A percentile compares a stretch with the other conserved stretches of the same genome.
phyloP scores from a whole-genome alignment of 2,797 vertebrate species.

The Leptoclinus maculatus region DNA sequence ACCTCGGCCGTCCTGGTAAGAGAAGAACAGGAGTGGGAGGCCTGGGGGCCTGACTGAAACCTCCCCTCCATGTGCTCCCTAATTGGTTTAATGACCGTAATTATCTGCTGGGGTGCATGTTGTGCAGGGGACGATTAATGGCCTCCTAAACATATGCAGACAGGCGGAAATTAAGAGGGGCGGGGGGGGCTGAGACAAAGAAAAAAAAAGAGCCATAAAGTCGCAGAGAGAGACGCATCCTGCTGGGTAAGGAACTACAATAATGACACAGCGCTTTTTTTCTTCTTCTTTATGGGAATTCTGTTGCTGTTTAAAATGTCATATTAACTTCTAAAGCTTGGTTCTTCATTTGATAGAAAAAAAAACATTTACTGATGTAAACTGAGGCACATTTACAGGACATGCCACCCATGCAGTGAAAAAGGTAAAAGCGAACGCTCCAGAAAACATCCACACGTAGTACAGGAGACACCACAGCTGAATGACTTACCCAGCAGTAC shows the following conservation, averaged over 20 bases:
- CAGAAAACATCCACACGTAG: conserved; percentile 21
- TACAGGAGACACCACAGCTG: neutral
- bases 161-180: conserved; percentile 76
- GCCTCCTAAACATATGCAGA: conserved; percentile 84
- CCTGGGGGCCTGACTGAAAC: conserved; percentile 78
- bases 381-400: conserved; percentile 12
- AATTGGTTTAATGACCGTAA: conserved; percentile 89
- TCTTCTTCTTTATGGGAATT: conserved; percentile 20
- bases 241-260: conserved; percentile 53
- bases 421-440: conserved; percentile 24
- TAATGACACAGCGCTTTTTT: conserved; percentile 27
- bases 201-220: conserved; percentile 65
- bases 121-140: conserved; percentile 86
- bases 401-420: conserved; percentile 55
- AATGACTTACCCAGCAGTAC: conserved; percentile 1
- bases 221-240: conserved; percentile 65
- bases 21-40: conserved; percentile 76
- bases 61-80: conserved; percentile 84
- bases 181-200: conserved; percentile 55
- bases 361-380: neutral
- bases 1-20: conserved; percentile 77
- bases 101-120: conserved; percentile 88
- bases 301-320: conserved; percentile 35
- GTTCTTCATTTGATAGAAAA: neutral
- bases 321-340: conserved; percentile 4